These are phyloP conservation scores for Apis mellifera DNA, from an alignment of 1,140 invertebrate species.

Conservation along the genomic window Amel_HAv3.1 CM009944.2:8619001-8619500, in stretches of 20 bases:
- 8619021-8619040: slow-evolving; percentile 62
- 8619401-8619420: slow-evolving; percentile 49
- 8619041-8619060: slow-evolving; percentile 54
- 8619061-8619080: too few species aligned
- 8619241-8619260: background rate
- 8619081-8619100: too few species aligned
- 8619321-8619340: too few species aligned
- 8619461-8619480: slow-evolving; percentile 26
- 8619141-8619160: too few species aligned
- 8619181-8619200: too few species aligned
- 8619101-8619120: too few species aligned
- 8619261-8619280: background rate
- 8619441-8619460: slow-evolving; percentile 23
- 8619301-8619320: background rate
- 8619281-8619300: too few species aligned
- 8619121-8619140: too few species aligned
- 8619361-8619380: slow-evolving; percentile 13
- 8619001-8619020: slow-evolving; percentile 61
- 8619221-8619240: too few species aligned
- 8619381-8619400: slow-evolving; percentile 24
- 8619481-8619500: slow-evolving; percentile 31
- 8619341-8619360: background rate
- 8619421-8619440: slow-evolving; percentile 19
- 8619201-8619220: too few species aligned
- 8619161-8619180: too few species aligned